phyloP scores from a whole-genome alignment of 2,797 vertebrate species.

The Takifugu ocellatus region DNA sequence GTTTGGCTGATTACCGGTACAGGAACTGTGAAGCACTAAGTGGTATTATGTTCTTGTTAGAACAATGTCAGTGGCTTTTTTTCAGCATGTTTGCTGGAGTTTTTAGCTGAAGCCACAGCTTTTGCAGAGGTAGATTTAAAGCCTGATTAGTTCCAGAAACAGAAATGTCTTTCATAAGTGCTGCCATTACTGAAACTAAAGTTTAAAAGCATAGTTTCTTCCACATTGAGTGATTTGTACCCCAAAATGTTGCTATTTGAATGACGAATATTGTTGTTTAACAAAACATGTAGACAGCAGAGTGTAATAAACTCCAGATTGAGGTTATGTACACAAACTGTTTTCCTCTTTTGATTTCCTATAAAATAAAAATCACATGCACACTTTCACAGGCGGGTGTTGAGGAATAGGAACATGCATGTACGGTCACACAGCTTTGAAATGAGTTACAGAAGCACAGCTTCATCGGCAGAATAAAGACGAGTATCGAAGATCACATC shows the following conservation, averaged over 20 bases:
- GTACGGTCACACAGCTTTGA: too few relatives aligned
- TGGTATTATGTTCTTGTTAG: slow-evolving; percentile 57
- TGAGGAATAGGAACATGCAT: too few relatives aligned
- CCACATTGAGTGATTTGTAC: background rate
- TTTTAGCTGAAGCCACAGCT: slow-evolving; percentile 52
- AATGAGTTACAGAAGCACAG: too few relatives aligned
- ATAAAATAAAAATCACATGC: too few relatives aligned
- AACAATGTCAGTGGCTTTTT: slow-evolving; percentile 38
- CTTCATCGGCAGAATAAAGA: too few relatives aligned
- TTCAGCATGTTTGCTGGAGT: slow-evolving; percentile 32
- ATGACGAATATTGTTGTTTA: too few relatives aligned
- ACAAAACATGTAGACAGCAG: too few relatives aligned
- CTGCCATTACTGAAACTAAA: slow-evolving; percentile 19
- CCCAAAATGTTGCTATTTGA: background rate
- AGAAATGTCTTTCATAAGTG: slow-evolving; percentile 23
- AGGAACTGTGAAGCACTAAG: slow-evolving; percentile 51
- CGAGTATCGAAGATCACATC: too few relatives aligned
- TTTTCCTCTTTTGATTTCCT: too few relatives aligned
- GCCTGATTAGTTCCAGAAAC: slow-evolving; percentile 38
- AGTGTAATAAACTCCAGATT: too few relatives aligned
- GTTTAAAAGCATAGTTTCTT: background rate
- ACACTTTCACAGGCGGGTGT: too few relatives aligned
- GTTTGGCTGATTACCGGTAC: slow-evolving; percentile 33
- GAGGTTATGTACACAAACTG: too few relatives aligned
- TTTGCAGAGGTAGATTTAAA: slow-evolving; percentile 45